Percentiles rank a stretch among this genome's conserved stretches.
Conservation (phyloP, 2,888 invertebrate species). For the Protophormia terraenovae region DNA sequence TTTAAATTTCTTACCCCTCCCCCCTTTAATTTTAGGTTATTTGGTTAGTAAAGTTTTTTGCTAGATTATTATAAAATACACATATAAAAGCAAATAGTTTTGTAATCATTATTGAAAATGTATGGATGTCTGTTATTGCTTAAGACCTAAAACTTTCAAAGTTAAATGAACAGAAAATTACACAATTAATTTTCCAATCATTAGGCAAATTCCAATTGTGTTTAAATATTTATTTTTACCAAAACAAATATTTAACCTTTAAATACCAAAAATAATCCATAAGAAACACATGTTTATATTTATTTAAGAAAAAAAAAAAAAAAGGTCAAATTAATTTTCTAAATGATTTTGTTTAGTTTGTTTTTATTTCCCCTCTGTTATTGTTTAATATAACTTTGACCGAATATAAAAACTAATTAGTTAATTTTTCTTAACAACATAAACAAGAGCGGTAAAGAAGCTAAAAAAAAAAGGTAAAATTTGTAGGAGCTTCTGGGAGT, state of each 20-base stretch:
- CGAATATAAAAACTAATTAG: conserved; percentile 49
- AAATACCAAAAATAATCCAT: neutral
- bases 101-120: no score
- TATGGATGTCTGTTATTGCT: neutral
- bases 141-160: neutral
- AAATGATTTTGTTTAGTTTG: conserved; percentile 8
- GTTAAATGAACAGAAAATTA: neutral
- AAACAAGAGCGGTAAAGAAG: neutral
- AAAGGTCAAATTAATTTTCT: conserved; percentile 31
- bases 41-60: no score
- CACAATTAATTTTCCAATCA: neutral
- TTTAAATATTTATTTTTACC: neutral
- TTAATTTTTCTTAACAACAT: conserved; percentile 10
- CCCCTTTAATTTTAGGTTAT: no score
- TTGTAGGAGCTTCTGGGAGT: neutral
- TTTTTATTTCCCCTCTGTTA: neutral
- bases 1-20: no score
- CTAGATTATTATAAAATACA: no score
- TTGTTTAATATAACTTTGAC: neutral
- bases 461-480: neutral
- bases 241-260: neutral
- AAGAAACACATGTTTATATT: conserved; percentile 1
- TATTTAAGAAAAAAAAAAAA: neutral
- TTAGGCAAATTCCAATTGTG: neutral
- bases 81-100: no score